Conservation (phyloP, 2,888 invertebrate genomes). For the Lobophora halterata region DNA sequence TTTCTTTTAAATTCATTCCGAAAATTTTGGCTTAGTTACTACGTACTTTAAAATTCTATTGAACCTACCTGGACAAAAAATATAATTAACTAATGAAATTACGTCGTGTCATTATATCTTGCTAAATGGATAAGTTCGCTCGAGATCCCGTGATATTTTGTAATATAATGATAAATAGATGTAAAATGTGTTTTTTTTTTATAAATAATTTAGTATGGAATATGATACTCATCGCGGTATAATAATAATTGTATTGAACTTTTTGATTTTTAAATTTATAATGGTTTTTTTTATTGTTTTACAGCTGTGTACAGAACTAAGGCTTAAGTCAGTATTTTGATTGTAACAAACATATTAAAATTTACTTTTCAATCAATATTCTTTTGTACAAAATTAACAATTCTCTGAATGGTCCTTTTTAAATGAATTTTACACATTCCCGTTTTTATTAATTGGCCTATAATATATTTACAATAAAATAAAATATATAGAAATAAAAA, state of each 20-base stretch:
- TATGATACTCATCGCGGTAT: conserved; percentile 45
- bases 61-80: no score
- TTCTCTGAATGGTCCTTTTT: no score
- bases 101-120: no score
- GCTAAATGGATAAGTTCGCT: conserved; percentile 20
- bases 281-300: conserved; percentile 24
- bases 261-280: conserved; percentile 35
- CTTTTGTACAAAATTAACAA: no score
- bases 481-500: no score
- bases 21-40: no score
- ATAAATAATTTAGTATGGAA: conserved; percentile 35
- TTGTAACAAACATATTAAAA: no score
- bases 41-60: no score
- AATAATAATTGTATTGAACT: conserved; percentile 41
- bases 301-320: conserved; percentile 6
- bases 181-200: conserved; percentile 28
- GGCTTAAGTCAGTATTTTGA: conserved; percentile 1
- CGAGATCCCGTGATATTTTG: conserved; percentile 30
- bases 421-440: conserved; percentile 38
- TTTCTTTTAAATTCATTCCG: no score
- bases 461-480: background rate
- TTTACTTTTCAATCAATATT: no score
- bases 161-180: conserved; percentile 30
- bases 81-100: no score
- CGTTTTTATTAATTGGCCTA: conserved; percentile 12